Percentiles rank a stretch among this genome's conserved stretches.
Conservation (phyloP, 2,113 vertebrate genomes). For the Aegotheles bennettii region DNA sequence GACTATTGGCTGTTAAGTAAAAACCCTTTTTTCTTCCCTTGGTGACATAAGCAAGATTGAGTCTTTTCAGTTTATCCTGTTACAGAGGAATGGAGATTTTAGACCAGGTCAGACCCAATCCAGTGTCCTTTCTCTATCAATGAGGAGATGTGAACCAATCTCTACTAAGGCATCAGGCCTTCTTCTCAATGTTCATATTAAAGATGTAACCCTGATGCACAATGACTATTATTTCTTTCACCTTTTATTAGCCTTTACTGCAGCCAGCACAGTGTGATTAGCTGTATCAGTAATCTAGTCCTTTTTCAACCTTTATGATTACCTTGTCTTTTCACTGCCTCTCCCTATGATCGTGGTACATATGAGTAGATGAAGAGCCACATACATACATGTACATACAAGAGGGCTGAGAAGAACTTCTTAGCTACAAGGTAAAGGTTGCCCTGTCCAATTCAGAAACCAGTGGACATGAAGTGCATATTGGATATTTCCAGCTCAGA, state of each 20-base stretch:
- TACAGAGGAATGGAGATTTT: background rate
- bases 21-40: background rate
- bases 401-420: background rate
- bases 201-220: background rate
- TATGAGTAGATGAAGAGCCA: background rate
- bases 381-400: background rate
- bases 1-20: background rate
- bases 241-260: background rate
- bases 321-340: background rate
- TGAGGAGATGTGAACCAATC: background rate
- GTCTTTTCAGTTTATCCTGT: background rate
- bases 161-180: background rate
- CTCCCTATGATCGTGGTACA: background rate
- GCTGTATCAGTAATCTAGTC: background rate
- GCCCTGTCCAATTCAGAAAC: background rate
- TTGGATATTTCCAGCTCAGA: background rate
- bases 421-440: background rate
- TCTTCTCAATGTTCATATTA: background rate
- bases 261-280: background rate
- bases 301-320: background rate
- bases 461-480: background rate
- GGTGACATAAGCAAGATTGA: background rate
- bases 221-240: background rate
- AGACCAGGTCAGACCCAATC: background rate
- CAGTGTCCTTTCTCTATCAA: background rate